Base-by-base conservation (phyloP, 2,888 invertebrate species). In the Plemyria rubiginata region DNA sequence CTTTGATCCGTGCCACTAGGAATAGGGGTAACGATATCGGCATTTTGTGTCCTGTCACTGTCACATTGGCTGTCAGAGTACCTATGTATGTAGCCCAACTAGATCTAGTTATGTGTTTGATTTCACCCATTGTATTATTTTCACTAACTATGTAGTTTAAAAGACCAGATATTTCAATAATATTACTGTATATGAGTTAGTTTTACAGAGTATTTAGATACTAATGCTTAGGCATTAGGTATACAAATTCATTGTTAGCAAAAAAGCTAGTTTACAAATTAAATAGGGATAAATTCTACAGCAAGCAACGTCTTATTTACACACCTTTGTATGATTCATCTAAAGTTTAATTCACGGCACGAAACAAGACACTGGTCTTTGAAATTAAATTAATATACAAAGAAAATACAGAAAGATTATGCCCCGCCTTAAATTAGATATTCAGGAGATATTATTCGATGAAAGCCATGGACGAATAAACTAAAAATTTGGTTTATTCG, bases 331-430 rank as follows among this genome's bases (percentile, higher is more conserved):
- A 58, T 67, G 67, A 72, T 62, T 70, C 71, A 70, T 58, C 48
- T 49, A 68, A 60, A 68, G 60, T 65, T 70, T 43, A 62, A 72
- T 72, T 63, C 72, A 64, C 64, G 60, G 57, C 70, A 72, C 72
- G 71, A 64, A 63, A 51, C 60, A 22, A 54, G 66, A 67, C 65
- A 64, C 66, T 63, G 65, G 65, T 56, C 67, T 68, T 68, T 62
- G 67, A 66, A 66, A 68, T 60, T 28, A 58, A 54, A 66, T 66
- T 64, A 66, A 54, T 61, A 71, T 72, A 66, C 67, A 32, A 55
- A 62, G 60, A 65, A 62, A 64, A 60, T 22, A 1, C n/a, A 50
- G 9, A 29, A 50, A 16, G 29, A 13, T 8, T 38, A 38, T 36
- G 32, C 15, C 36, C 36, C 29, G 16, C 15, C 36, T 22, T 11